Evolutionary conservation across 2,888 invertebrate species (phyloP).

Genomic region (Lissocephala sabroskyi): DNA sequence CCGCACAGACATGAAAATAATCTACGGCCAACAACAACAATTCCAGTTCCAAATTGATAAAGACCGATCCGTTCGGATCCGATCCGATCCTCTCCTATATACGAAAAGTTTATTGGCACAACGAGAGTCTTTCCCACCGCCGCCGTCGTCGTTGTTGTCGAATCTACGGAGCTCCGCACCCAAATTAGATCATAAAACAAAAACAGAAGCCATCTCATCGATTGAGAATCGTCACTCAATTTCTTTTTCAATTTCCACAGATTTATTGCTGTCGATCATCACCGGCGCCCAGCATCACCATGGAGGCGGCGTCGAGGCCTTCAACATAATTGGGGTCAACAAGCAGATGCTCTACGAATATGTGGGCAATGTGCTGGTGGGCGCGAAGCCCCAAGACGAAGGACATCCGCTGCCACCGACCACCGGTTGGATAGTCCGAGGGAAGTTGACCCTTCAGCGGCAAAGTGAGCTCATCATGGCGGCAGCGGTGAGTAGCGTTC

Average conservation of each 20-base stretch:
- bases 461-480: constrained; percentile 64
- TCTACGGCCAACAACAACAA: constrained; percentile 3
- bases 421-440: constrained; percentile 71
- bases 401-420: constrained; percentile 68
- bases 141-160: too few species aligned
- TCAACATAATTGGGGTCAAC: constrained; percentile 70
- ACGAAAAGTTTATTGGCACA: constrained; percentile 34
- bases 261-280: constrained; percentile 60
- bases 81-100: constrained; percentile 1
- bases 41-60: constrained; percentile 51
- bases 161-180: too few species aligned
- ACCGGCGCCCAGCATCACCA: constrained; percentile 58
- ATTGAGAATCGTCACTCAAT: constrained; percentile 11
- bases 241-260: constrained; percentile 30
- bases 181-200: constrained; percentile 16
- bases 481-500: constrained; percentile 72
- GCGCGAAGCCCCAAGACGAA: constrained; percentile 71
- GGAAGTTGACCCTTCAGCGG: constrained; percentile 69
- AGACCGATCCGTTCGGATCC: constrained; percentile 8
- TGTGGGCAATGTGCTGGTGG: constrained; percentile 70
- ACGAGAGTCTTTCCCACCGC: too few species aligned
- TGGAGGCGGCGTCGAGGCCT: too few species aligned
- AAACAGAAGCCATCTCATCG: constrained; percentile 12
- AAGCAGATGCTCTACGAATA: constrained; percentile 73
- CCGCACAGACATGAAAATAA: constrained; percentile 2